A percentile compares a stretch with the other conserved stretches of the same genome.
phyloP scores from a whole-genome alignment of 2,113 vertebrate species.

The Cranoglanis bouderius region DNA sequence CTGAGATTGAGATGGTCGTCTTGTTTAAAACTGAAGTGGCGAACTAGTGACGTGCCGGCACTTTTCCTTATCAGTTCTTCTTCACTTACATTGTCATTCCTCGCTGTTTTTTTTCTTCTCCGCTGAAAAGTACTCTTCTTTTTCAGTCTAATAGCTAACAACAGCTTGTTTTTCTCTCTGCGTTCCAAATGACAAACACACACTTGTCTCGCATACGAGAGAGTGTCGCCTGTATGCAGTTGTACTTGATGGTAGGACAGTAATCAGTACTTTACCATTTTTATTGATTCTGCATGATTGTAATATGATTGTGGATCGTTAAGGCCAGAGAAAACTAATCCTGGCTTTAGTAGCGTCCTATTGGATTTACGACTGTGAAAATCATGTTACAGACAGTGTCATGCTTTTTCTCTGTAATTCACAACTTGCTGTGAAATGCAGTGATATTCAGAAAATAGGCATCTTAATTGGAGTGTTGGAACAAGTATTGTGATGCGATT shows the following conservation, averaged over 20 bases:
- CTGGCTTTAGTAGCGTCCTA: background rate
- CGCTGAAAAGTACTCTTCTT: background rate
- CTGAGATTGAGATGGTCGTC: background rate
- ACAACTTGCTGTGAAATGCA: background rate
- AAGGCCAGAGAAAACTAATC: background rate
- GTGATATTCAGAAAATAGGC: background rate
- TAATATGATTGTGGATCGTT: background rate
- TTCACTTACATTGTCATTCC: background rate
- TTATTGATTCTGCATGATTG: background rate
- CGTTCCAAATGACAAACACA: background rate
- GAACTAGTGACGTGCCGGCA: background rate
- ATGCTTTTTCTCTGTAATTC: background rate
- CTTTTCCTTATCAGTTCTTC: background rate
- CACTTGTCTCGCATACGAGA: background rate
- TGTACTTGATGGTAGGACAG: background rate
- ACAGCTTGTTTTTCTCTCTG: background rate
- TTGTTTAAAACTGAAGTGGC: background rate
- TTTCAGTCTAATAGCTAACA: background rate
- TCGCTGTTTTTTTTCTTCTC: background rate
- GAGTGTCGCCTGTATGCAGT: background rate
- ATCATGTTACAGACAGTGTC: background rate
- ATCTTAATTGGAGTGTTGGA: background rate
- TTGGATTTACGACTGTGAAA: background rate
- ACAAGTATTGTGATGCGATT: background rate
- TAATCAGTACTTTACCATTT: background rate